A percentile compares a stretch with the other conserved stretches of the same genome.
Conservation (phyloP, 2,113 vertebrate species). For the Prietella phreatophila region DNA sequence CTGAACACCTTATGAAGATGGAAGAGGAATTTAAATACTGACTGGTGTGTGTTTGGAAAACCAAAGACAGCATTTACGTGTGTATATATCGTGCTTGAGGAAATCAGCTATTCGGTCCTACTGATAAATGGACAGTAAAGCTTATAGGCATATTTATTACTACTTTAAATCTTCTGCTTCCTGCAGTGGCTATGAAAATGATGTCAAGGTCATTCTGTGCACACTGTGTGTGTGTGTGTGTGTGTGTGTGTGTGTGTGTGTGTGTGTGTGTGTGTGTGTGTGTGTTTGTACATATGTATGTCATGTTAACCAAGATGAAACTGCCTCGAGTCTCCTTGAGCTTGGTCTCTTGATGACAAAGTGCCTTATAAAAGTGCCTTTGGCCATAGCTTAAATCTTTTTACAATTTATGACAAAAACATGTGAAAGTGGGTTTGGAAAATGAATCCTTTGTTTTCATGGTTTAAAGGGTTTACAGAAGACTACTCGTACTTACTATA, state of each 20-base stretch:
- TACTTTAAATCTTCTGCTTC: conserved; percentile 37
- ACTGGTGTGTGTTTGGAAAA: background rate
- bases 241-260: conserved; percentile 13
- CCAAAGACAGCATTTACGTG: background rate
- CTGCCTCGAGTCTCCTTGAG: conserved; percentile 40
- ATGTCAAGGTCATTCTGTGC: conserved; percentile 45
- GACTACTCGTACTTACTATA: background rate
- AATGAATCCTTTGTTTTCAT: background rate
- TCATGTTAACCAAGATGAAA: conserved; percentile 41
- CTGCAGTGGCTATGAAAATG: conserved; percentile 40
- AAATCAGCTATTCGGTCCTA: background rate
- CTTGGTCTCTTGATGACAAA: conserved; percentile 43
- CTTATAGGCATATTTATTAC: conserved; percentile 34
- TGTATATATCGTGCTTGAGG: conserved; percentile 4
- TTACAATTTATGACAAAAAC: background rate
- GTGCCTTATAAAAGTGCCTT: conserved; percentile 32
- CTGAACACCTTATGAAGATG: background rate
- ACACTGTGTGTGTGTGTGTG: conserved; percentile 18
- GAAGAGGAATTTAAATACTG: background rate
- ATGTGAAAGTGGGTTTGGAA: conserved; percentile 3
- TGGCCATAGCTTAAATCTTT: conserved; percentile 11
- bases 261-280: conserved; percentile 29
- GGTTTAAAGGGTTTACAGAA: background rate
- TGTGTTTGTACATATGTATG: conserved; percentile 1
- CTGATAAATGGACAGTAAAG: conserved; percentile 11